Base-by-base conservation (phyloP, 2,113 vertebrate genomes). In the Oreochromis aureus region DNA sequence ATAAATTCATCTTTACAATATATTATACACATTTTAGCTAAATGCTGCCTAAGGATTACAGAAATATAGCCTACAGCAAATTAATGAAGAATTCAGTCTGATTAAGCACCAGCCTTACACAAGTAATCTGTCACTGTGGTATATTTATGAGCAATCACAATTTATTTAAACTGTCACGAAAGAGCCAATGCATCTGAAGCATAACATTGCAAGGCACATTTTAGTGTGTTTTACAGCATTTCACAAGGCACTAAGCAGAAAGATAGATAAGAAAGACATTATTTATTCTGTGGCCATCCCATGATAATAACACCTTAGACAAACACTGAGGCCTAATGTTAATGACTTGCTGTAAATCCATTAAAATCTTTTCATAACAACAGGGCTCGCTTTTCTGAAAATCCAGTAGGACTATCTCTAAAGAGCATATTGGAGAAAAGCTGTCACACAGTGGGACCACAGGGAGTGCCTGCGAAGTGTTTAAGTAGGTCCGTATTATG, bases 301-400 rank as follows among this genome's bases (percentile, higher is more conserved):
- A 71, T 88, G 87, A 90, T 88, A 91, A 87, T 86, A 76, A 73
- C 78, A 90, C 87, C 87, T 89, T 81, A 84, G 51, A 91, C 90
- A 89, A 89, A 87, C 88, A 81, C 63, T 61, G 82, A 61, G 7
- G 81, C 69, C 59, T 84, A 83, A 90, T 86, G 85, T 91, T 92
- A 93, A 93, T 90, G 82, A 90, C 82, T 92, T 89, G 82, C 84
- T 89, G 86, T 87, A 91, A 93, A 93, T 85, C 89, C 82, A 93
- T 93, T 92, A 84, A 89, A 93, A 92, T 93, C 86, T 90, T 83
- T 88, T 87, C 83, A 84, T 69, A 91, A 91, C 79, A 87, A 90
- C 85, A 82, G 66, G 56, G 78, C 63, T 78, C 56, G 54, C 80
- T 87, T 92, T 93, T 85, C 81, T 88, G 69, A 63, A 90, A 88